These are phyloP conservation scores for Epirrhoe tristata DNA, from an alignment of 2,888 invertebrate species.

Conservation along the genomic window DNA sequence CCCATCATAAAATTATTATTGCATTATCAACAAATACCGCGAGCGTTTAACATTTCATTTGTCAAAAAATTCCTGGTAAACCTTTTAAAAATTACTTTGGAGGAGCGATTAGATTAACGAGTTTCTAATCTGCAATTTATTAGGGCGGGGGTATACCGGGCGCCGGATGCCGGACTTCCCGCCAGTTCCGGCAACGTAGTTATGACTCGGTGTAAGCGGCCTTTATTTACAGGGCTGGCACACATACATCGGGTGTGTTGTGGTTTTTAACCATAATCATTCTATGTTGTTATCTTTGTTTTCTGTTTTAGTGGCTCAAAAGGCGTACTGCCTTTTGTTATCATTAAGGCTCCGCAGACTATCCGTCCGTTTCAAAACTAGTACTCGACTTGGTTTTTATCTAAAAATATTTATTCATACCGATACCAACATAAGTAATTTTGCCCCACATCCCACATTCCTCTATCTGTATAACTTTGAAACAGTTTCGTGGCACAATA, in stretches of 20 bases:
- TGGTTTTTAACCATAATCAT: not conserved
- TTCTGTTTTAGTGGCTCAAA: too few species aligned
- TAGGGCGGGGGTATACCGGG: constrained; percentile 53
- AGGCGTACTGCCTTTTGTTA: too few species aligned
- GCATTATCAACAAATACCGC: constrained; percentile 17
- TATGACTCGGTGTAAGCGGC: constrained; percentile 46
- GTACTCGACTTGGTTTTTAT: too few species aligned
- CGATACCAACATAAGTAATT: too few species aligned
- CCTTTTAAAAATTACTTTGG: constrained; percentile 54
- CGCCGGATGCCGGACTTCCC: constrained; percentile 63
- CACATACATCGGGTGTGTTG: not conserved
- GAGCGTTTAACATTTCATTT: constrained; percentile 18
- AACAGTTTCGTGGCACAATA: not conserved
- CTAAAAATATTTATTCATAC: too few species aligned
- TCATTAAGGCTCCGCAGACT: too few species aligned
- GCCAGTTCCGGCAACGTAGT: constrained; percentile 61
- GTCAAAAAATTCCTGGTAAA: constrained; percentile 31
- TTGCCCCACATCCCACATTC: not conserved
- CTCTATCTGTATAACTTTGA: not conserved
- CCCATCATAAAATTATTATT: constrained; percentile 3
- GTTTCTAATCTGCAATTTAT: constrained; percentile 81
- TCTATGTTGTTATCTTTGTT: too few species aligned
- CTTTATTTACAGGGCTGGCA: constrained; percentile 29
- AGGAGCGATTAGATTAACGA: constrained; percentile 73
- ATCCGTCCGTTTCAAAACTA: too few species aligned